phyloP scores from a whole-genome alignment of 2,797 vertebrate genomes.

The Sebastes kiyomatsui region DNA sequence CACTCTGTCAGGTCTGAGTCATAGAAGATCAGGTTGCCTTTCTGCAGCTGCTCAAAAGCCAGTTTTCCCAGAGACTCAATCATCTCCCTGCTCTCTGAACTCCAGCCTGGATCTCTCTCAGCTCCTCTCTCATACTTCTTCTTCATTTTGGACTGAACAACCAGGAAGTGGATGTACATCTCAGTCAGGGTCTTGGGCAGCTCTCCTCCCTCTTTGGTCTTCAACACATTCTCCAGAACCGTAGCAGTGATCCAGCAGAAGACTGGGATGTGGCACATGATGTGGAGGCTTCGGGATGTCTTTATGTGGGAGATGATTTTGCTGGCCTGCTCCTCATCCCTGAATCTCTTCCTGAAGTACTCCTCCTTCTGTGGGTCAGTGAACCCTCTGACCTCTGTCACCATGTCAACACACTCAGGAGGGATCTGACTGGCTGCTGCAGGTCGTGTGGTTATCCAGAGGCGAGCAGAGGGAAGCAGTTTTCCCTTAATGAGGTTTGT shows the following conservation, averaged over 20 bases:
- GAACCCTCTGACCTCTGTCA: neutral
- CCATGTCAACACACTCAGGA: neutral
- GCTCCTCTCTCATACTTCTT: neutral
- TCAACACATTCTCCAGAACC: neutral
- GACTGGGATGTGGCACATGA: neutral
- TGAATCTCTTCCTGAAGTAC: neutral
- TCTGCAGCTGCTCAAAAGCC: neutral
- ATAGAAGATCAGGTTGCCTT: neutral
- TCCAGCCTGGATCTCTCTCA: neutral
- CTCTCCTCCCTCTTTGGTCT: neutral
- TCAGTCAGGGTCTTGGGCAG: neutral
- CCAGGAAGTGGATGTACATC: neutral
- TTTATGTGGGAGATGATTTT: neutral
- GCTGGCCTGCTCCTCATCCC: neutral
- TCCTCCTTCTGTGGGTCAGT: neutral
- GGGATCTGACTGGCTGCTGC: neutral
- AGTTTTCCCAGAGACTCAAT: neutral
- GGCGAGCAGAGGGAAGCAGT: neutral
- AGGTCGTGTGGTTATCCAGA: neutral
- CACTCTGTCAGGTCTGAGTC: neutral
- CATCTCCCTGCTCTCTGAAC: neutral
- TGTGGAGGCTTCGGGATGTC: neutral
- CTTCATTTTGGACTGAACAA: neutral
- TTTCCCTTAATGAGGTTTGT: neutral
- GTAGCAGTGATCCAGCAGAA: neutral